A percentile compares a stretch with the other conserved stretches of the same genome.
These are phyloP conservation scores for Rhombomys opimus DNA, from an alignment of 2,113 vertebrate species.

Conservation along the genomic window DNA sequence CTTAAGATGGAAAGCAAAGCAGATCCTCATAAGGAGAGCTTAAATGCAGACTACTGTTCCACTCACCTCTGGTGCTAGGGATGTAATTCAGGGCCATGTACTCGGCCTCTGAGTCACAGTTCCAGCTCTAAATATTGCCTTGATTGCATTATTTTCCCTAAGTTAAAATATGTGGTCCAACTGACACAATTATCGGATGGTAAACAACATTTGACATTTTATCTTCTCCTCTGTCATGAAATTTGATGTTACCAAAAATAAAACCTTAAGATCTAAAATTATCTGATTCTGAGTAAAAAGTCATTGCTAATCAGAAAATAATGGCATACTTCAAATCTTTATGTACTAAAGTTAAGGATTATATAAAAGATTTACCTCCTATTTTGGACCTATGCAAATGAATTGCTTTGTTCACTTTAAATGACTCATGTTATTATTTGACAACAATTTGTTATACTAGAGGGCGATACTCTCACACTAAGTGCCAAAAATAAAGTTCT, in stretches of 20 bases:
- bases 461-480: conserved; percentile 36
- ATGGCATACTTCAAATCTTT: conserved; percentile 44
- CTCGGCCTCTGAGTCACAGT: neutral
- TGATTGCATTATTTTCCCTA: conserved; percentile 54
- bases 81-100: neutral
- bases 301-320: conserved; percentile 52
- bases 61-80: neutral
- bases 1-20: neutral
- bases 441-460: conserved; percentile 56
- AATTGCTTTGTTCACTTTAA: conserved; percentile 57
- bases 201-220: conserved; percentile 50
- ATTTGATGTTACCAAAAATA: conserved; percentile 48
- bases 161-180: conserved; percentile 60
- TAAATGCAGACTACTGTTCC: neutral
- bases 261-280: conserved; percentile 60
- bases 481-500: conserved; percentile 45
- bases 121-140: conserved; percentile 13
- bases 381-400: conserved; percentile 20
- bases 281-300: conserved; percentile 55
- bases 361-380: conserved; percentile 51
- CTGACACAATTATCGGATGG: conserved; percentile 54
- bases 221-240: conserved; percentile 43
- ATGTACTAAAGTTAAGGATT: conserved; percentile 52
- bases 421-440: conserved; percentile 39
- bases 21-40: conserved; percentile 14